phyloP scores from a whole-genome alignment of 2,113 vertebrate genomes.

The Hiodon tergisus region DNA sequence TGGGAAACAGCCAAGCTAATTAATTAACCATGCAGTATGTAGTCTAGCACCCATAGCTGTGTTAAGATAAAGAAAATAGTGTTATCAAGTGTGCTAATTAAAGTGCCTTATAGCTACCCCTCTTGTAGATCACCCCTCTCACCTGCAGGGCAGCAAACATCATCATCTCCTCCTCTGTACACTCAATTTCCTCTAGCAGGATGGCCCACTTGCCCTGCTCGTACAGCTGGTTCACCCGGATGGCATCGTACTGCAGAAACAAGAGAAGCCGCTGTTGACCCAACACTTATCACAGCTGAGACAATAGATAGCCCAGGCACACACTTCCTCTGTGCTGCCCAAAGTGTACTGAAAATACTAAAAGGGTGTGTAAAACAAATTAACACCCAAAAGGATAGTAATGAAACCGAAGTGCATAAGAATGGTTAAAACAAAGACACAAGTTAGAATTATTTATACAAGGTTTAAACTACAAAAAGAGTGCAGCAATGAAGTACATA shows the following conservation, averaged over 20 bases:
- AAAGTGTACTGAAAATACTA: not conserved
- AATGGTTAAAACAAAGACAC: too few relatives aligned
- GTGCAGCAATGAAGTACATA: too few relatives aligned
- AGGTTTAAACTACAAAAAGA: too few relatives aligned
- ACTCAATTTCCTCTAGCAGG: conserved; percentile 96
- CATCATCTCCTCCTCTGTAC: conserved; percentile 99
- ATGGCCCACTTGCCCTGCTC: conserved; percentile 97
- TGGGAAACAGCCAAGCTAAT: conserved; percentile 42
- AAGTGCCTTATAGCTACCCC: not conserved
- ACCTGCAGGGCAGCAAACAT: conserved; percentile 99
- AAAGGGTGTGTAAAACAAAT: not conserved
- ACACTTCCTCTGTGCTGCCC: conserved; percentile 16
- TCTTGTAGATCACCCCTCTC: conserved; percentile 17
- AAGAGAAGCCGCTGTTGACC: not conserved
- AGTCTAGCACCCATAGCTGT: conserved; percentile 23
- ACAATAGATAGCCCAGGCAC: conserved; percentile 25
- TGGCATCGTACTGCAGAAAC: conserved; percentile 83
- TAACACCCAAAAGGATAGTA: not conserved
- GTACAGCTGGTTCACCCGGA: conserved; percentile 96
- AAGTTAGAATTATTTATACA: too few relatives aligned
- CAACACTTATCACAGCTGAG: conserved; percentile 28
- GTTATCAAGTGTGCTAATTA: not conserved
- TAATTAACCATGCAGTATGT: conserved; percentile 41
- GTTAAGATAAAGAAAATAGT: not conserved
- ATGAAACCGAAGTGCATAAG: too few relatives aligned